Base-by-base conservation (phyloP, 2,888 invertebrate species). In the Thalpophila matura region DNA sequence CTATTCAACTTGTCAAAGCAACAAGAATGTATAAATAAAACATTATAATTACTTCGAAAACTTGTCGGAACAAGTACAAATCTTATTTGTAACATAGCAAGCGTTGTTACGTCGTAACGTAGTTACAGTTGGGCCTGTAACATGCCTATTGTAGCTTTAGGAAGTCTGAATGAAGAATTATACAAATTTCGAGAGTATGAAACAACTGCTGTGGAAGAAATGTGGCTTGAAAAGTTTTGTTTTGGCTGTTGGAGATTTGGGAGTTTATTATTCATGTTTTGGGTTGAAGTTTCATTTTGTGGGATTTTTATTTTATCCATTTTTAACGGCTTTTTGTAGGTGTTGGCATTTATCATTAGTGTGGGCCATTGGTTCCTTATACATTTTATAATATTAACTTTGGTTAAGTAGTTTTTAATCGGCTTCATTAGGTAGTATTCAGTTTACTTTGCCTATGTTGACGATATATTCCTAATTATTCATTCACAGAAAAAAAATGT, bases 1-100 rank as follows among this genome's bases (percentile, higher is more conserved):
- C 57, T 61, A 70, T 43, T 46, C 33, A 43, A 62, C 50, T 73
- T 73, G 38, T 49, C 57, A 64, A 64, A 54, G 56, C 47, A 55
- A 69, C 61, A 54, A 55, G 67, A 61, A 51, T 40, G 33, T 53
- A 59, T 56, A 63, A 71, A 67, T 67, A 77, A 71, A 74, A 77
- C 67, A 71, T 55, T 66, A 49, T 58, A 74, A 77, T 61, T 42
- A 60, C 46, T 66, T 71, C 9, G 35, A 50, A 56, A 77, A 76
- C 60, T 76, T 73, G 43, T 54, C 58, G 66, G 61, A 55, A 77
- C 70, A 57, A 74, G 61, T 53, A 61, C 72, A 67, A 71, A 77
- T 71, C 57, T 67, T 77, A 64, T 77, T 77, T 77, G 77, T 71
- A 71, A 77, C 61, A 31, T 77, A 60, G 60, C 43, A 42, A 67